These are phyloP conservation scores for Lycaena phlaeas DNA, from an alignment of 2,888 invertebrate species.

Conservation along the genomic window DNA sequence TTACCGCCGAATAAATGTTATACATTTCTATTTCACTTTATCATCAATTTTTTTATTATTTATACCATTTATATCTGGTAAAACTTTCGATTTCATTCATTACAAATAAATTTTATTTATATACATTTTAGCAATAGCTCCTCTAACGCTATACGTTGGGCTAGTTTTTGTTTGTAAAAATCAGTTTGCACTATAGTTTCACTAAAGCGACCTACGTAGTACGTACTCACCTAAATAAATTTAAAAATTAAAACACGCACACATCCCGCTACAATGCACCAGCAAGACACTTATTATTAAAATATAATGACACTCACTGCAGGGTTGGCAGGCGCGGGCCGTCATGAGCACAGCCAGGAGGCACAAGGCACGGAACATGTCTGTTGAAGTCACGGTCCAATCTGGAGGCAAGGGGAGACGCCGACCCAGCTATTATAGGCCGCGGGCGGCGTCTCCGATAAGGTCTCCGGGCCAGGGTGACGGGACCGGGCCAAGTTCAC, in stretches of 20 bases:
- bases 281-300: neutral
- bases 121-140: too few species aligned
- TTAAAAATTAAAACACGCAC: conserved; percentile 4
- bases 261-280: neutral
- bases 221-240: neutral
- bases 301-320: conserved; percentile 52
- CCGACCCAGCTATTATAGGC: conserved; percentile 70
- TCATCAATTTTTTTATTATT: too few species aligned
- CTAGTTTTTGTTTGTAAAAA: too few species aligned
- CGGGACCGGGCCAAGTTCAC: conserved; percentile 65
- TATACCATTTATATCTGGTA: too few species aligned
- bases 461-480: conserved; percentile 63
- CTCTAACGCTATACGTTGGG: too few species aligned
- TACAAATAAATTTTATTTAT: too few species aligned
- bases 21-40: too few species aligned
- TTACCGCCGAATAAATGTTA: too few species aligned
- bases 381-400: conserved; percentile 53
- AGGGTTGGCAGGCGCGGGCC: conserved; percentile 55
- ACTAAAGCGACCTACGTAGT: neutral
- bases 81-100: too few species aligned
- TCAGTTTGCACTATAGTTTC: too few species aligned
- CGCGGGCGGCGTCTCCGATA: conserved; percentile 66
- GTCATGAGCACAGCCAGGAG: conserved; percentile 43
- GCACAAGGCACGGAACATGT: conserved; percentile 62
- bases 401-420: conserved; percentile 64